Evolutionary conservation across 2,797 vertebrate genomes (phyloP), one percentile per base, ranked within the genome.

Genomic region (Aeoliscus strigatus): DNA sequence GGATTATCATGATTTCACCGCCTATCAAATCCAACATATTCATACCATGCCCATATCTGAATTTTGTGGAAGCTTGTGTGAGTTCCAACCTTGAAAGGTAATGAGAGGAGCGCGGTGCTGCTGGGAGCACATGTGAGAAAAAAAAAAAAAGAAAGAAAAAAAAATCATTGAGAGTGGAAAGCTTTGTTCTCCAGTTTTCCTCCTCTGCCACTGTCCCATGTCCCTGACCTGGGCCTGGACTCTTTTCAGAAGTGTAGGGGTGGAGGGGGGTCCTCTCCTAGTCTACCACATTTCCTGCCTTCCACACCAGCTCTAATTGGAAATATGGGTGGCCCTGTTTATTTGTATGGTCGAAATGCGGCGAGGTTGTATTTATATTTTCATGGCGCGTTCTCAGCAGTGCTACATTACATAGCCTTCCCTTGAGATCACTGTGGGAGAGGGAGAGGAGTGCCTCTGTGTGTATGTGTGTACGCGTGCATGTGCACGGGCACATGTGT

Each of bases 311-410:
- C 87, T 90, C 91, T 97, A 95, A 97, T 97, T 96, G 90, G 92
- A 95, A 93, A 92, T 94, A 91, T 94, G 95, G 95, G 95, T 98
- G 95, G 95, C 93, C 95, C 89, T 94, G 91, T 94, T 96, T 98
- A 95, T 98, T 97, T 96, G 95, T 92, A 92, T 91, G 92, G 88
- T 89, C 89, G 91, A 92, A 97, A 95, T 92, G 92, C 83, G 75
- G 88, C 80, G 86, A 91, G 93, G 82, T 94, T 96, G 85, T 87
- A 87, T 88, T 87, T 88, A 93, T 93, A 91, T 96, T 96, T 96
- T 94, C 90, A 88, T 91, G 91, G 89, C 89, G 88, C 82, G 91
- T 96, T 95, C 94, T 95, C 93, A 96, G 93, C 92, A 90, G 93
- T 91, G 86, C 91, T 81, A 83, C 81, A 86, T 94, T 96, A 94